Percentiles rank a stretch among this genome's conserved stretches.
Evolutionary conservation across 2,888 invertebrate species (phyloP).

Genomic region (Trilocha varians): DNA sequence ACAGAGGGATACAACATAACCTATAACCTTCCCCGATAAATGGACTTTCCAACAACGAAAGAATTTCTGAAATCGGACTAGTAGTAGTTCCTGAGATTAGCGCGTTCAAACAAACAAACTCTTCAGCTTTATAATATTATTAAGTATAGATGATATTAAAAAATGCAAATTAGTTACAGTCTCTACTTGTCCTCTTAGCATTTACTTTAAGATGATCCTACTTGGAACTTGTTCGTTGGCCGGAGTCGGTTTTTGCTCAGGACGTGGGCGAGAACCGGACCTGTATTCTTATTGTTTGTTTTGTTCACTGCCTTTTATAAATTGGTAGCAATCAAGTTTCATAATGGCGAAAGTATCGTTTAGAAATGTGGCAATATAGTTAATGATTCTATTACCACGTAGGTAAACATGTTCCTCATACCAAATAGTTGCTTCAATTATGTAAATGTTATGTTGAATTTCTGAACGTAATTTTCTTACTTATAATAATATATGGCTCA

Average conservation of each 20-base stretch:
- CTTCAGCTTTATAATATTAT: too few species aligned
- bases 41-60: too few species aligned
- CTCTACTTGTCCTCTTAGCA: not conserved
- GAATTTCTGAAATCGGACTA: too few species aligned
- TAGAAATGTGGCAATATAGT: slow-evolving; percentile 4
- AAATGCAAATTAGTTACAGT: not conserved
- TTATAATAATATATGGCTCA: too few species aligned
- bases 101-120: too few species aligned
- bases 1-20: too few species aligned
- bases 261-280: slow-evolving; percentile 15
- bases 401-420: too few species aligned
- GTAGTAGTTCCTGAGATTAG: too few species aligned
- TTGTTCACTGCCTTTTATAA: slow-evolving; percentile 20
- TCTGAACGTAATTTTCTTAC: too few species aligned
- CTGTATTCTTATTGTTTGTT: slow-evolving; percentile 26
- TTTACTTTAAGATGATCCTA: not conserved
- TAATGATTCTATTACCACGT: slow-evolving; percentile 7
- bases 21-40: too few species aligned
- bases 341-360: slow-evolving; percentile 25
- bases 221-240: not conserved
- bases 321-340: slow-evolving; percentile 26
- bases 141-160: not conserved
- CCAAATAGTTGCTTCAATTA: too few species aligned
- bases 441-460: too few species aligned
- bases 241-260: not conserved